Percentiles rank a stretch among this genome's conserved stretches.
Evolutionary conservation across 2,888 invertebrate species (phyloP).

Genomic region (Stegophylla sp.): DNA sequence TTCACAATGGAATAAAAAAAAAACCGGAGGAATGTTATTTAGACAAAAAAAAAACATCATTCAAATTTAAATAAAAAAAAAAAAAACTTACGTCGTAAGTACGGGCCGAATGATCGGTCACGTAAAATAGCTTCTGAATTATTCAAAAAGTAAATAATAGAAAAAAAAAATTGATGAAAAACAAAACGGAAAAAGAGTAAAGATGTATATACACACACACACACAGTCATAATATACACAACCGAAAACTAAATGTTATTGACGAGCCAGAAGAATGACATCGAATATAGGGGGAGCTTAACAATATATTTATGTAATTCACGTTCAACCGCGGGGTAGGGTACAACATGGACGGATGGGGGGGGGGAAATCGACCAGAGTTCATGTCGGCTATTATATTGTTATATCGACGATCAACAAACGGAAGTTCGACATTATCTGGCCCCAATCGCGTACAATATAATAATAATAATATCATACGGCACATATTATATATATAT

Average conservation of each 20-base stretch:
- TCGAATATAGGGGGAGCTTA: background rate
- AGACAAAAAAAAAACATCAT: background rate
- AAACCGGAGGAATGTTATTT: too few relatives aligned
- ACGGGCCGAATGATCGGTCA: background rate
- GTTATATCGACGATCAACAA: conserved; percentile 11
- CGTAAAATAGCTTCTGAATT: conserved; percentile 16
- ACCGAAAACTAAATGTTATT: conserved; percentile 23
- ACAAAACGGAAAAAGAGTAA: background rate
- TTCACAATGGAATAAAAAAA: too few relatives aligned
- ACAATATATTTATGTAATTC: conserved; percentile 43
- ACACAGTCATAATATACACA: background rate
- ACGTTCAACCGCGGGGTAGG: conserved; percentile 14
- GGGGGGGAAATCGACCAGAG: conserved; percentile 6
- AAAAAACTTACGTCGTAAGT: background rate
- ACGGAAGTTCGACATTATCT: conserved; percentile 33
- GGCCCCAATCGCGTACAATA: background rate
- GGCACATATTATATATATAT: background rate
- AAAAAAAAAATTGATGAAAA: background rate
- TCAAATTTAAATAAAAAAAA: background rate
- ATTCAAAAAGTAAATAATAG: conserved; percentile 3
- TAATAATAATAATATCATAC: conserved; percentile 5
- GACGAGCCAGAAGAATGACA: conserved; percentile 11
- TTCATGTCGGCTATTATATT: conserved; percentile 23
- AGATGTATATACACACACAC: background rate
- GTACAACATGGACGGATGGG: conserved; percentile 3